These are phyloP conservation scores for Cantharis rustica DNA, from an alignment of 2,888 invertebrate species.

Conservation along the genomic window DNA sequence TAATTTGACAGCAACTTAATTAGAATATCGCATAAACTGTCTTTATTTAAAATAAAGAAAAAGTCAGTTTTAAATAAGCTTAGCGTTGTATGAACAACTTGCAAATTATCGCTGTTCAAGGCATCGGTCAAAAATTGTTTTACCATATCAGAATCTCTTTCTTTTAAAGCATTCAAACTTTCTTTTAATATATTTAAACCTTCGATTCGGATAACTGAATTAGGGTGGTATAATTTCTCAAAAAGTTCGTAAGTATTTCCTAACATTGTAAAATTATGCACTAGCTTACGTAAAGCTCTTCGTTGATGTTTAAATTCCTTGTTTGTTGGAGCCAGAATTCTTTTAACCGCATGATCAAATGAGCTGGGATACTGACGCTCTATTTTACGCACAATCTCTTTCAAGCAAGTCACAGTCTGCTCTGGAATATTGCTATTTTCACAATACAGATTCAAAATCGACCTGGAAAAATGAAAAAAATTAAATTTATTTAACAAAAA, in stretches of 20 bases:
- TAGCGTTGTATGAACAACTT: constrained; percentile 65
- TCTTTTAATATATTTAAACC: constrained; percentile 69
- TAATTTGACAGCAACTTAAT: constrained; percentile 60
- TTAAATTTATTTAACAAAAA: not conserved
- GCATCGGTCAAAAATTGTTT: constrained; percentile 68
- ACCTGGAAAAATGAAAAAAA: constrained; percentile 41
- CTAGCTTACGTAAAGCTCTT: constrained; percentile 43
- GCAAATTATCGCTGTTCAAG: constrained; percentile 68
- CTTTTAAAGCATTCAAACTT: constrained; percentile 58
- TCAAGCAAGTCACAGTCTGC: constrained; percentile 43
- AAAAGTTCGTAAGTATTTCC: constrained; percentile 58
- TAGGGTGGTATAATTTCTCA: constrained; percentile 75
- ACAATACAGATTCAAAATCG: constrained; percentile 42
- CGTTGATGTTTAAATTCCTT: constrained; percentile 19
- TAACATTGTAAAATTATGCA: constrained; percentile 39
- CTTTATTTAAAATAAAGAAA: constrained; percentile 21
- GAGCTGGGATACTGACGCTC: constrained; percentile 73
- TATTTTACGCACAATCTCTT: constrained; percentile 61
- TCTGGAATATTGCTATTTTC: constrained; percentile 34
- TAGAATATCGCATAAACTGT: constrained; percentile 58
- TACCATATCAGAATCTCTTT: constrained; percentile 64
- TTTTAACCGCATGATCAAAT: constrained; percentile 72
- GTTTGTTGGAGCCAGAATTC: constrained; percentile 54
- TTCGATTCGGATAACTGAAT: constrained; percentile 65
- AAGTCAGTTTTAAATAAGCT: constrained; percentile 37